Base-by-base conservation (phyloP, 1,140 invertebrate genomes). In the Bombus waltoni region DNA sequence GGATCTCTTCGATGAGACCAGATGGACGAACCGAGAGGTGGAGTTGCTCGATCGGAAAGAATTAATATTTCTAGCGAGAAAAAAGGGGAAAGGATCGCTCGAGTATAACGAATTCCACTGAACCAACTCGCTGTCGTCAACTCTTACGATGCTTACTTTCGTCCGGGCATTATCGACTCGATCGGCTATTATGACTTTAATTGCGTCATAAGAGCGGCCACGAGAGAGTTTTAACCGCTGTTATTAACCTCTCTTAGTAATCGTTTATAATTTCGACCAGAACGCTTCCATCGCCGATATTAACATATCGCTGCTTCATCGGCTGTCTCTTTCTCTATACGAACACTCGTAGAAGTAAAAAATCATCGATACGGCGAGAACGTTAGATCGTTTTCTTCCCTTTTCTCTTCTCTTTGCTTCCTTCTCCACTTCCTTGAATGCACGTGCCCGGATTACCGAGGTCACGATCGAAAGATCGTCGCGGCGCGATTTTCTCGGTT, bases 41-140 rank as follows among this genome's bases (percentile, higher is more conserved):
- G 9, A 28, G 32, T 13, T 9, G 2, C 32, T 70, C 44, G 9
- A 44, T 71, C 28, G 77, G 32, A 72, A 76, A 71, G 71, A 88
- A 86, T 85, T 90, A 90, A 88, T 89, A 90, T 88, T 90, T 87
- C 57, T 72, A 70, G n/a, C 57, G 5, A 59, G 68, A 57, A 13
- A 47, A 76, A 32, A 66, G 18, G n/a, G 22, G 8, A 18, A 18
- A 13, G 25, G 10, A 3, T n/a, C 9, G 25, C 10, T 15, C 28
- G 11, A 15, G 35, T 79, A 70, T 77, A 42, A 74, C 44, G 42
- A 57, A 53, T 78, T 73, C 47, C 53, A 47, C 18, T 32, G 42
- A 11, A 66, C 11, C 32, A n/a, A 28, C 15, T 38, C 35, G 18
- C 8, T 59, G 78, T 40, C 65, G 73, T 32, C 62, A n/a, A n/a